Conservation (phyloP, 2,797 vertebrate species). For the Scomberomorus guttatus region DNA sequence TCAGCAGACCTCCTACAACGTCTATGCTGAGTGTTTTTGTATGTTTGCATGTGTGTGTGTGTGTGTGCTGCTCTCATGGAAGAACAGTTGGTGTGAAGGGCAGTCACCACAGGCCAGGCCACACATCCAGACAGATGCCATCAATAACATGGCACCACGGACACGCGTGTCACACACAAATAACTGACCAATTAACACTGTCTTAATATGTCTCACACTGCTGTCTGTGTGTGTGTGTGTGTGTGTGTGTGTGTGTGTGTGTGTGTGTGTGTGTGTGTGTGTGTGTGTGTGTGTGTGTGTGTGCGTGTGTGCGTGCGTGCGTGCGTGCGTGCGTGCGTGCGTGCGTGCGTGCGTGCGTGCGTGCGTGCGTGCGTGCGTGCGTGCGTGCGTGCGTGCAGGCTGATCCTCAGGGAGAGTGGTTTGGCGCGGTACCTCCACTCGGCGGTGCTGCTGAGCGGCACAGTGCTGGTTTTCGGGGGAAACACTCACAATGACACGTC, state of each 20-base stretch:
- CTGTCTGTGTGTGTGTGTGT: not conserved
- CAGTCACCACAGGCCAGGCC: constrained; percentile 62
- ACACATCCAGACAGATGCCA: constrained; percentile 49
- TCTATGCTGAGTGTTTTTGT: constrained; percentile 5
- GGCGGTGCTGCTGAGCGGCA: constrained; percentile 92
- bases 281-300: not conserved
- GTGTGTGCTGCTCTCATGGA: constrained; percentile 10
- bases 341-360: not conserved
- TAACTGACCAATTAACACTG: constrained; percentile 38
- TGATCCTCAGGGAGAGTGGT: constrained; percentile 93
- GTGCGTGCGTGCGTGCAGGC: constrained; percentile 87
- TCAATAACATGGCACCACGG: constrained; percentile 55
- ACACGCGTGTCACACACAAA: constrained; percentile 21
- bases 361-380: not conserved
- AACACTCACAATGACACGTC: constrained; percentile 98
- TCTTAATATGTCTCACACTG: constrained; percentile 3
- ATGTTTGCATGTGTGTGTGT: not conserved
- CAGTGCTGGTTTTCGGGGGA: constrained; percentile 94
- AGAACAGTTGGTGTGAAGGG: constrained; percentile 77
- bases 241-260: constrained; percentile 81
- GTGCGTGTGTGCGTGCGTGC: constrained; percentile 65
- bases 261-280: constrained; percentile 81
- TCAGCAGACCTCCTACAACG: constrained; percentile 40
- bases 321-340: constrained; percentile 85
- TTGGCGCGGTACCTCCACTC: constrained; percentile 94